phyloP scores from a whole-genome alignment of 1,140 invertebrate species.

The Bursaphelenchus mucronatus region DNA sequence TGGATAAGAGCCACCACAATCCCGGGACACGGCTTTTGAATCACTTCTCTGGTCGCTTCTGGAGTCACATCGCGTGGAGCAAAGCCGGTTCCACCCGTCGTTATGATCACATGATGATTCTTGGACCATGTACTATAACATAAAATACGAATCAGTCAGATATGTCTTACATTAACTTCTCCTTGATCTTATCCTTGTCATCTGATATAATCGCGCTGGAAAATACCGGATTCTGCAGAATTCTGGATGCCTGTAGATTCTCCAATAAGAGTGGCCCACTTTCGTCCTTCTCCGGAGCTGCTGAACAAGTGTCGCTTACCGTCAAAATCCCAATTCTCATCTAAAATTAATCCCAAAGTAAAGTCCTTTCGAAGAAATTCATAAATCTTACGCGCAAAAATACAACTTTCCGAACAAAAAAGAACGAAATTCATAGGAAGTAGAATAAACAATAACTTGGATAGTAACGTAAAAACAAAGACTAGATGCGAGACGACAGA shows the following conservation, averaged over 20 bases:
- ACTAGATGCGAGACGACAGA: too few relatives aligned
- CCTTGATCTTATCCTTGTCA: slow-evolving; percentile 3
- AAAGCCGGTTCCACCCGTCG: slow-evolving; percentile 24
- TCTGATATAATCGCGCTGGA: slow-evolving; percentile 1
- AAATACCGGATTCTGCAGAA: background rate
- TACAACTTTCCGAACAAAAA: too few relatives aligned
- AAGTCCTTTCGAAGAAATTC: too few relatives aligned
- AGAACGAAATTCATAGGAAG: too few relatives aligned
- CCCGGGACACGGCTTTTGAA: slow-evolving; percentile 32
- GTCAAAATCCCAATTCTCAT: slow-evolving; percentile 17
- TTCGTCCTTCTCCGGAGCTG: background rate
- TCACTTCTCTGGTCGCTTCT: slow-evolving; percentile 41
- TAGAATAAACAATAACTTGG: too few relatives aligned
- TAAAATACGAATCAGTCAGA: too few relatives aligned
- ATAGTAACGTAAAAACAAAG: too few relatives aligned
- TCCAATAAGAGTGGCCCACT: slow-evolving; percentile 1
- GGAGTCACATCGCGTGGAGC: slow-evolving; percentile 36
- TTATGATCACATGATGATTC: slow-evolving; percentile 11
- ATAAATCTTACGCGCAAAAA: too few relatives aligned
- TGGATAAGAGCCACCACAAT: slow-evolving; percentile 28
- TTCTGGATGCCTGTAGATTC: background rate
- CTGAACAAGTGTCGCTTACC: slow-evolving; percentile 11
- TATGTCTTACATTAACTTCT: background rate
- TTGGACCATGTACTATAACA: too few relatives aligned
- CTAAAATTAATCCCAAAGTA: background rate